A percentile compares a stretch with the other conserved stretches of the same genome.
Conservation (phyloP, 2,888 invertebrate species). For the Brenthis daphne region DNA sequence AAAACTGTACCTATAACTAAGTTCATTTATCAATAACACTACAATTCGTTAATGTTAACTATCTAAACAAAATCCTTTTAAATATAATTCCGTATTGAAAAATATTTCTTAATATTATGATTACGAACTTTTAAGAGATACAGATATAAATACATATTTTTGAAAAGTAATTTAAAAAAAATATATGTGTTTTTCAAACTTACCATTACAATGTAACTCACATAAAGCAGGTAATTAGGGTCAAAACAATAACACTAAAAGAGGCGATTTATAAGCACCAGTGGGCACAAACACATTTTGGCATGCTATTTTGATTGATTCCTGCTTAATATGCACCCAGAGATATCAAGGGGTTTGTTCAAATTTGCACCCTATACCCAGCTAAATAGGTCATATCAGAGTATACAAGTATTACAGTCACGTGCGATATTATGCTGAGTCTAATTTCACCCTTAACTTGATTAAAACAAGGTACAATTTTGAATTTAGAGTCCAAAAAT, state of each 20-base stretch:
- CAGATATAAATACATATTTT: too few relatives aligned
- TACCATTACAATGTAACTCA: conserved; percentile 25
- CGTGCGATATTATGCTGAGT: conserved; percentile 37
- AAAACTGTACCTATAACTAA: too few relatives aligned
- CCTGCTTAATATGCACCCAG: conserved; percentile 55
- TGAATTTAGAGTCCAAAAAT: conserved; percentile 42
- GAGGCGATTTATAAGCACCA: conserved; percentile 61
- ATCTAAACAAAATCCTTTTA: too few relatives aligned
- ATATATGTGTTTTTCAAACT: neutral
- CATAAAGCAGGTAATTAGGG: conserved; percentile 54
- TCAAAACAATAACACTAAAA: conserved; percentile 54
- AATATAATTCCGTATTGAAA: too few relatives aligned
- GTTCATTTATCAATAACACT: too few relatives aligned
- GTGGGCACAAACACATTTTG: conserved; percentile 51
- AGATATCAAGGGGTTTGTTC: conserved; percentile 38
- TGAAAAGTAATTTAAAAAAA: neutral
- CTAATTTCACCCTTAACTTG: conserved; percentile 22
- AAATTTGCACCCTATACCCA: conserved; percentile 42
- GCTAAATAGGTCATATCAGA: conserved; percentile 15
- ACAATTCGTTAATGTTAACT: too few relatives aligned
- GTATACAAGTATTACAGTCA: conserved; percentile 26
- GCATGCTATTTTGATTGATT: conserved; percentile 57
- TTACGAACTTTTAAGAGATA: too few relatives aligned
- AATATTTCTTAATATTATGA: too few relatives aligned
- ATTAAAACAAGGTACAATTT: conserved; percentile 41